Evolutionary conservation across 2,797 vertebrate genomes (phyloP), one percentile per base, ranked within the genome.

Genomic region (Coranthus polyacanthus): DNA sequence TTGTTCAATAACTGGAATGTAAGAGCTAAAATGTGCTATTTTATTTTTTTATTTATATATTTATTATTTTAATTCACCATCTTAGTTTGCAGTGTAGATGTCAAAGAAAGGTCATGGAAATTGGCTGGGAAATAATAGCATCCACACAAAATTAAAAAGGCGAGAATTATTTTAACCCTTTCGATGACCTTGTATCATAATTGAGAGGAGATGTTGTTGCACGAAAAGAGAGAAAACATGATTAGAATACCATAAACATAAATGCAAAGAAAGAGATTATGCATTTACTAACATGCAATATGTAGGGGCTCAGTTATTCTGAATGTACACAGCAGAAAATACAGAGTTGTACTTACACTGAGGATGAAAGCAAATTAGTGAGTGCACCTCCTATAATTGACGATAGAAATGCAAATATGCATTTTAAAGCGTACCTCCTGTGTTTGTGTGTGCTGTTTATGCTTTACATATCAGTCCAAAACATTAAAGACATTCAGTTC

Each of bases 361-460:
- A 61, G 29, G 5, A 36, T 52, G 41, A 69, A 73, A 57, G 26
- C 37, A 52, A 57, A 47, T 60, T 44, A 52, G 22, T 18, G 43
- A 44, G 41, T 26, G 15, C n/a, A 8, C 10, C 21, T 61, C 29
- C 32, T 56, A 6, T 43, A 45, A 60, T 12, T 37, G 55, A 24
- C 6, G 2, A 13, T 18, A 9, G 17, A 56, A 54, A 58, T 58
- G 42, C 24, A 38, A 58, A 45, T 55, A 15, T 5, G 15, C 37
- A 37, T 46, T 18, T 13, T 4, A 29, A 16, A 57, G 29, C 39
- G 4, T 12, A 44, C 50, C 26, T 52, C 32, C 22, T 46, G 63
- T 44, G 38, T 20, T 34, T 56, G 26, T 13, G 38, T 21, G 21
- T 10, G 12, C 12, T n/a, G 29, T 39, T 59, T 29, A 29, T 29